Evolutionary conservation across 2,113 vertebrate genomes (phyloP).

Genomic region (Tenebrosternarchus preto): DNA sequence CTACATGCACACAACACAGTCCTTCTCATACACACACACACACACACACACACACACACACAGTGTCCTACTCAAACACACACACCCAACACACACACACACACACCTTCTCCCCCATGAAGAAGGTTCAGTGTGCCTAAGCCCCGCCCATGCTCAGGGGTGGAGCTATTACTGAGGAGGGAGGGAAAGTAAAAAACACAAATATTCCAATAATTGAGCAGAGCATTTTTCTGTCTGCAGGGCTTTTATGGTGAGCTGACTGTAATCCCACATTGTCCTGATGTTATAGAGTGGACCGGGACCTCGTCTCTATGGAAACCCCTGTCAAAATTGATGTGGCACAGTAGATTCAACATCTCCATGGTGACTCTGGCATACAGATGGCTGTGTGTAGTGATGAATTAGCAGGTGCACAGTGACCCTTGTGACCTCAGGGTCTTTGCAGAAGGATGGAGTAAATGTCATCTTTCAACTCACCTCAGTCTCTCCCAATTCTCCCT

Average conservation of each 20-base stretch:
- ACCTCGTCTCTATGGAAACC: slow-evolving; percentile 43
- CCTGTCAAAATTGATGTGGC: slow-evolving; percentile 44
- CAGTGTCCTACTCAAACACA: no score
- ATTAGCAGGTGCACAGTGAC: slow-evolving; percentile 45
- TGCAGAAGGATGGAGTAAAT: background rate
- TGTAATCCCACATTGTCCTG: slow-evolving; percentile 21
- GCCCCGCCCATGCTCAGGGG: no score
- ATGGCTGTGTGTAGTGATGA: slow-evolving; percentile 35
- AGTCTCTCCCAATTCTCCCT: background rate
- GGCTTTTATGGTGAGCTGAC: background rate
- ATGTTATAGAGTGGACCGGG: background rate
- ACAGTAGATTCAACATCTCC: slow-evolving; percentile 40
- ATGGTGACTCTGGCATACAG: slow-evolving; percentile 53
- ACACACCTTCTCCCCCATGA: no score
- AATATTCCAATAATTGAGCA: no score
- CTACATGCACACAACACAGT: no score
- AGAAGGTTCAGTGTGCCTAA: no score
- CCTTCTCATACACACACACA: no score
- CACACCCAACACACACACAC: no score
- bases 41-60: no score
- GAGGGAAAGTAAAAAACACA: background rate
- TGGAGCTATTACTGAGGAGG: no score
- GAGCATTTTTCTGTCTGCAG: no score
- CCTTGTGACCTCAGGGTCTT: slow-evolving; percentile 21
- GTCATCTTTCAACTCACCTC: background rate